Conservation (phyloP, 2,797 vertebrate species). For the Bufotes viridis region DNA sequence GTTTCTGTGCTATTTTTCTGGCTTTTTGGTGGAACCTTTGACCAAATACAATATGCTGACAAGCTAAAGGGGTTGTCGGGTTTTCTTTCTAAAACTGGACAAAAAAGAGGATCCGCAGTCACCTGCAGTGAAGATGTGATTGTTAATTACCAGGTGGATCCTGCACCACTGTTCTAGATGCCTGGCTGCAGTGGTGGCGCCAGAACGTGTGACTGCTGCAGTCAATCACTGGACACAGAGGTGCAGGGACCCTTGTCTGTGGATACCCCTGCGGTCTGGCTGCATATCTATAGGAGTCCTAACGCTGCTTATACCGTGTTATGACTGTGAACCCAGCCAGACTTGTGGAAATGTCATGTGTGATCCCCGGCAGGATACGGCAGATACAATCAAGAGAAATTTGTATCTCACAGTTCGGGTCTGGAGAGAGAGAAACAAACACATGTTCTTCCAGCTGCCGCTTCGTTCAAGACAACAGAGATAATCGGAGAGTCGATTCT, state of each 20-base stretch:
- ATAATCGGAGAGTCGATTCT: neutral
- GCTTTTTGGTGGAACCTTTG: too few relatives aligned
- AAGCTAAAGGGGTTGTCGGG: too few relatives aligned
- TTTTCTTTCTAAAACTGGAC: too few relatives aligned
- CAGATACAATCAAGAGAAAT: neutral
- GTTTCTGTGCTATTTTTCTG: too few relatives aligned
- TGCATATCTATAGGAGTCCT: neutral
- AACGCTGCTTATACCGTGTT: neutral
- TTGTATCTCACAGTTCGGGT: conserved; percentile 4
- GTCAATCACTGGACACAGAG: neutral
- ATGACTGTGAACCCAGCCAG: neutral
- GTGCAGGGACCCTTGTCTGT: neutral
- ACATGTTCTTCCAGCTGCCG: neutral
- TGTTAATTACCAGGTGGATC: too few relatives aligned
- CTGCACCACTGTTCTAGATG: too few relatives aligned
- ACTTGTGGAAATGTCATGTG: neutral
- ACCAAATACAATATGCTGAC: too few relatives aligned
- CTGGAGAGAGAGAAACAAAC: conserved; percentile 1
- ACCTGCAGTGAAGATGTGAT: too few relatives aligned
- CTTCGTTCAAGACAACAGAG: neutral
- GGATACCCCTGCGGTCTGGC: neutral
- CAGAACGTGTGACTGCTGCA: too few relatives aligned
- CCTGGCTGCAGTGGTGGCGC: too few relatives aligned
- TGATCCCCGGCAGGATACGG: neutral
- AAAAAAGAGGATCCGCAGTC: too few relatives aligned